phyloP scores from a whole-genome alignment of 2,797 vertebrate genomes.

The Kryptolebias ocellatus region DNA sequence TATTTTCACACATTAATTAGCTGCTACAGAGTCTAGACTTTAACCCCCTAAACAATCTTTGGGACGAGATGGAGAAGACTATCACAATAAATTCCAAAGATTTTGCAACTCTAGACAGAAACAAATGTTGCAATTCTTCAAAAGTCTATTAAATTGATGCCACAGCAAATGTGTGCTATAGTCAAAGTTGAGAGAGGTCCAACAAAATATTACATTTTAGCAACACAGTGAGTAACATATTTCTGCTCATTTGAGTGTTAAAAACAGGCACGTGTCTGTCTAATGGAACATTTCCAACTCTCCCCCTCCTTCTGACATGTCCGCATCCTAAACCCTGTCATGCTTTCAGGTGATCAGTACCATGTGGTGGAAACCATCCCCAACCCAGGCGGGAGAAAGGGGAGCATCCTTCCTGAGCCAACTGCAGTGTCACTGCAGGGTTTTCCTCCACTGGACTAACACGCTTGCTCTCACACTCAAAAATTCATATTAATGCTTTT shows the following conservation, averaged over 20 bases:
- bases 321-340: slow-evolving; percentile 63
- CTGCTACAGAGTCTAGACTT: too few relatives aligned
- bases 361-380: slow-evolving; percentile 52
- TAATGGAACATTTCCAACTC: slow-evolving; percentile 60
- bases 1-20: too few relatives aligned
- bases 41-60: too few relatives aligned
- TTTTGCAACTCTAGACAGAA: background rate
- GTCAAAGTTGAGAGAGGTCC: background rate
- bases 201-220: too few relatives aligned
- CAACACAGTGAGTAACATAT: background rate
- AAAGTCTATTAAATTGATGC: too few relatives aligned
- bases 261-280: slow-evolving; percentile 46
- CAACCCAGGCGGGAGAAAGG: slow-evolving; percentile 24
- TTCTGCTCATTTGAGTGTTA: background rate
- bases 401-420: slow-evolving; percentile 79
- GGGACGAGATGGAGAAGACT: too few relatives aligned
- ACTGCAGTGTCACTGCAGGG: slow-evolving; percentile 66
- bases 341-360: slow-evolving; percentile 68
- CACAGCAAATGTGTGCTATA: background rate
- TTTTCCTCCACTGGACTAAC: slow-evolving; percentile 65
- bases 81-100: background rate
- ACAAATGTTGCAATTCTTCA: background rate
- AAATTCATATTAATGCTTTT: slow-evolving; percentile 29
- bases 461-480: slow-evolving; percentile 34
- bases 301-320: slow-evolving; percentile 35